Conservation (phyloP, 1,140 invertebrate species). For the Araneus ventricosus region DNA sequence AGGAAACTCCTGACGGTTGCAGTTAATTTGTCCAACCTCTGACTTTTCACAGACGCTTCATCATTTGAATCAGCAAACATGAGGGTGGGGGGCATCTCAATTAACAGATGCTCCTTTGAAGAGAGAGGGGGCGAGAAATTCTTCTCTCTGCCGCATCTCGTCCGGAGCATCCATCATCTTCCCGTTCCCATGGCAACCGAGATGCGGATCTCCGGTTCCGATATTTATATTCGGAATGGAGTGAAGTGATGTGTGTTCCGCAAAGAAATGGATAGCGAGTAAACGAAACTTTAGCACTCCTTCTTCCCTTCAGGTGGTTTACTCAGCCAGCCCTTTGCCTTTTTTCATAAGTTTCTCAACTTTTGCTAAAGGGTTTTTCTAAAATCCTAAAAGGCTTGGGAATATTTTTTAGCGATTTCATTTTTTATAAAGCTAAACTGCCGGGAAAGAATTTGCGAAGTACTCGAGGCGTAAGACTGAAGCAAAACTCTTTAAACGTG, state of each 20-base stretch:
- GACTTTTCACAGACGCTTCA: neutral
- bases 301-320: neutral
- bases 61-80: neutral
- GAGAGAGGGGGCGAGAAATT: neutral
- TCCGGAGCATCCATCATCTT: neutral
- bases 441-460: too few relatives aligned
- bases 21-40: conserved; percentile 6
- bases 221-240: conserved; percentile 2
- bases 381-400: too few relatives aligned
- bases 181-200: neutral
- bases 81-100: neutral
- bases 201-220: neutral
- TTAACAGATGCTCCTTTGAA: neutral
- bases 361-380: neutral
- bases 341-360: neutral
- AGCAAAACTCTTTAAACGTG: too few relatives aligned
- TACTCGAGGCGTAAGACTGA: too few relatives aligned
- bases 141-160: neutral
- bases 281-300: neutral
- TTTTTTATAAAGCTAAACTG: too few relatives aligned
- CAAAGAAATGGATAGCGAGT: neutral
- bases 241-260: too few relatives aligned
- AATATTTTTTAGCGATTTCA: too few relatives aligned
- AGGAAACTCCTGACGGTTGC: neutral
- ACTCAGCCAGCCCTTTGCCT: neutral